Evolutionary conservation across 2,888 invertebrate species (phyloP), one percentile per base, ranked within the genome.

Genomic region (Epinotia bilunana): DNA sequence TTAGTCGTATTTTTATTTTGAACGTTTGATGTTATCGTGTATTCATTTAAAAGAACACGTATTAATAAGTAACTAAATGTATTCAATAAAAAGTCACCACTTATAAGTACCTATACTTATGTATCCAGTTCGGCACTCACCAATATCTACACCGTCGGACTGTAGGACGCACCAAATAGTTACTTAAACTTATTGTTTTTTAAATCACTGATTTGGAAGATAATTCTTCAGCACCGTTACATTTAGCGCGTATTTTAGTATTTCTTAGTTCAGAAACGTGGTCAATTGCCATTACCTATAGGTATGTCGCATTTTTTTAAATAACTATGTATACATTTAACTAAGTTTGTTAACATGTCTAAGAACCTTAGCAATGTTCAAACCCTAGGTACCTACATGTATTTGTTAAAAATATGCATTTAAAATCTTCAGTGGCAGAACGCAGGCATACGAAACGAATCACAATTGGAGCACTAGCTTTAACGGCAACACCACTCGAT

Each of bases 401-500:
- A 43, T 33, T 33, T 28, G 23, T 28, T 46, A 53, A 53, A n/a
- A 53, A 53, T 53, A 53, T 49, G 53, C 13, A 53, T 53, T 53
- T n/a, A 13, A 53, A n/a, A n/a, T 53, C 7, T 53, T 53, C 2
- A n/a, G 1, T n/a, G n/a, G 53, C 62, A 62, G 18, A 39, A 62
- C 62, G 62, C 39, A n/a, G 64, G 28, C 16, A 64, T 39, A 60
- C 60, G 16, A 23, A 49, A n/a, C 57, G n/a, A 28, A 18, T 28
- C 57, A 61, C 23, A 53, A 18, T 65, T 62, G 39, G 43, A 46
- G 53, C 69, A 33, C 43, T 18, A 65, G 55, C 39, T 11, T 63
- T 28, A 33, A 57, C 46, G 49, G 49, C 23, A 58, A 63, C 73
- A 60, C 49, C 74, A 71, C 70, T 74, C 58, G 58, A 53, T 55